Evolutionary conservation across 2,888 invertebrate species (phyloP).

Genomic region (Watsonalla binaria): DNA sequence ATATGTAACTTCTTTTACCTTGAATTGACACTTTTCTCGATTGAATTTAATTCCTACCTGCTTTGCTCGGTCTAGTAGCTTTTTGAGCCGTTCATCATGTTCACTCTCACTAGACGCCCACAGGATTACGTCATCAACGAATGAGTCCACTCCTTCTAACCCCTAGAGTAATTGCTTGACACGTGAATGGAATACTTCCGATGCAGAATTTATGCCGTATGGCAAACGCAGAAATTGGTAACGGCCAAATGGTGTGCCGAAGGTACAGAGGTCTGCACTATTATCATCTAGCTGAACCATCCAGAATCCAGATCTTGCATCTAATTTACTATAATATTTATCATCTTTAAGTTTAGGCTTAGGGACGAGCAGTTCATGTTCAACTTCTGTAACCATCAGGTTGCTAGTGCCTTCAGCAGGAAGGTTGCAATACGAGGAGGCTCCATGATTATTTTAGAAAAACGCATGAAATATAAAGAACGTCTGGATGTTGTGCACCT

Average conservation of each 20-base stretch:
- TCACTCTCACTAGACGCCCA: neutral
- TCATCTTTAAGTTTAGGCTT: constrained; percentile 10
- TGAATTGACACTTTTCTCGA: constrained; percentile 10
- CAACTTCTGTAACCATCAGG: too few relatives aligned
- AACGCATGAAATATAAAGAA: too few relatives aligned
- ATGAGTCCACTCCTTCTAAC: too few relatives aligned
- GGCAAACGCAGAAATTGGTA: constrained; percentile 8
- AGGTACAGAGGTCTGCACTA: constrained; percentile 17
- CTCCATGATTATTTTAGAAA: too few relatives aligned
- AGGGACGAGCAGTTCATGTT: too few relatives aligned
- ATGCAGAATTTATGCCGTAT: constrained; percentile 10
- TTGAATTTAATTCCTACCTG: constrained; percentile 14
- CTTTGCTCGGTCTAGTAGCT: constrained; percentile 6
- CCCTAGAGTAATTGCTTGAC: constrained; percentile 14
- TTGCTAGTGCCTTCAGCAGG: too few relatives aligned
- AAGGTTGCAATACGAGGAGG: too few relatives aligned
- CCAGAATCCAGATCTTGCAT: constrained; percentile 16
- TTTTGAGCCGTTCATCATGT: constrained; percentile 2
- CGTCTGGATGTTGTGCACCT: too few relatives aligned
- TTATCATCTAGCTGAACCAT: constrained; percentile 10
- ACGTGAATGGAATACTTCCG: too few relatives aligned
- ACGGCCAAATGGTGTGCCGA: constrained; percentile 9
- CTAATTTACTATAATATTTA: constrained; percentile 10
- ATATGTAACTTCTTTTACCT: neutral
- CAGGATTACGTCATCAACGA: neutral